phyloP scores from a whole-genome alignment of 2,888 invertebrate species.

The Helleia helle region DNA sequence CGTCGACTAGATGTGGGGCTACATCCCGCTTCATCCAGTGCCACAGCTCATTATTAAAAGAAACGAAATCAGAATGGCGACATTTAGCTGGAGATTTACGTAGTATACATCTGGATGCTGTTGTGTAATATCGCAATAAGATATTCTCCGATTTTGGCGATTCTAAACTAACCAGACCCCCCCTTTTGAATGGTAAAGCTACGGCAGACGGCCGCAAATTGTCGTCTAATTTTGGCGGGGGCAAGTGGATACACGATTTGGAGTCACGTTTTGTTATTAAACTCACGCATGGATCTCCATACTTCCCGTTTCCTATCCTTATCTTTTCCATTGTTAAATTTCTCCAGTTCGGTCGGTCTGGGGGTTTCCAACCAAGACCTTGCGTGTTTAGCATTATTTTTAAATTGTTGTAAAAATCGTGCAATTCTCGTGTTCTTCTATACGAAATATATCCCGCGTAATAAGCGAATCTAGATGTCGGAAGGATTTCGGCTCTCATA shows the following conservation, averaged over 20 bases:
- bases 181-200: slow-evolving; percentile 46
- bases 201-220: slow-evolving; percentile 39
- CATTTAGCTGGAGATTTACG: slow-evolving; percentile 45
- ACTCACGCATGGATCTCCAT: slow-evolving; percentile 41
- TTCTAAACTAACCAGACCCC: slow-evolving; percentile 41
- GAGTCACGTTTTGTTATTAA: slow-evolving; percentile 45
- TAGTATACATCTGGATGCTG: slow-evolving; percentile 51
- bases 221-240: slow-evolving; percentile 47
- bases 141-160: slow-evolving; percentile 44
- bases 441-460: slow-evolving; percentile 54
- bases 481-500: slow-evolving; percentile 42
- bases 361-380: slow-evolving; percentile 48
- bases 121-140: slow-evolving; percentile 53
- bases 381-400: slow-evolving; percentile 44
- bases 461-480: slow-evolving; percentile 46
- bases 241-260: slow-evolving; percentile 50
- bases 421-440: slow-evolving; percentile 34
- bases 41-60: slow-evolving; percentile 59
- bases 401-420: slow-evolving; percentile 39
- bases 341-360: slow-evolving; percentile 36
- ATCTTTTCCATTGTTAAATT: slow-evolving; percentile 52
- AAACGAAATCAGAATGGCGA: slow-evolving; percentile 52
- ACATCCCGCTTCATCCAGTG: slow-evolving; percentile 62
- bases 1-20: slow-evolving; percentile 52
- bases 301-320: slow-evolving; percentile 34